Evolutionary conservation across 2,113 vertebrate species (phyloP).

Genomic region (Thryonomys swinderianus): DNA sequence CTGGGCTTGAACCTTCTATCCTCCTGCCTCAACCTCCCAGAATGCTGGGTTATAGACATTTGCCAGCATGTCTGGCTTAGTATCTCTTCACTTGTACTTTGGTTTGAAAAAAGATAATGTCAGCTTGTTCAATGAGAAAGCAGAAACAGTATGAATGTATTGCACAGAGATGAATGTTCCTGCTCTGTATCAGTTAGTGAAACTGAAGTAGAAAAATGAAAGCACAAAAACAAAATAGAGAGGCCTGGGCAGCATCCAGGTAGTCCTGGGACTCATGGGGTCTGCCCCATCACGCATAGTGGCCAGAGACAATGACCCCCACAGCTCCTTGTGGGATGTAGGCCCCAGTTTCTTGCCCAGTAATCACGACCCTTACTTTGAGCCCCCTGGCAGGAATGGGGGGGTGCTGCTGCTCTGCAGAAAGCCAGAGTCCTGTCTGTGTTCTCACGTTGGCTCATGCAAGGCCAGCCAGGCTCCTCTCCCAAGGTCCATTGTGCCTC

Average conservation of each 20-base stretch:
- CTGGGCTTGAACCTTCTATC: not conserved
- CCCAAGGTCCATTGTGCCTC: not conserved
- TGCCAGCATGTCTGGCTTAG: not conserved
- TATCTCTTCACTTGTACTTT: not conserved
- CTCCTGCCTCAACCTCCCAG: not conserved
- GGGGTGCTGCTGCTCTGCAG: no score
- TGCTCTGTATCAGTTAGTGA: not conserved
- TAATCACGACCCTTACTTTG: not conserved
- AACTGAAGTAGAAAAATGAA: not conserved
- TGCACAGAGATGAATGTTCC: not conserved
- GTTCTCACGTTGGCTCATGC: not conserved
- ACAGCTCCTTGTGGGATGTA: fast-evolving
- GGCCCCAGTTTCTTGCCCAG: not conserved
- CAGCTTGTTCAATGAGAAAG: not conserved
- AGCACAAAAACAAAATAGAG: not conserved
- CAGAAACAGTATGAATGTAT: not conserved
- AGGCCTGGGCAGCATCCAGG: not conserved
- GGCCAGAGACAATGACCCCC: not conserved
- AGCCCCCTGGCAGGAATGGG: no score
- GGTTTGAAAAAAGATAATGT: not conserved
- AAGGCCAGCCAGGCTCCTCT: not conserved
- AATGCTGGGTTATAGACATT: not conserved
- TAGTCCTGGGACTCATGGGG: not conserved
- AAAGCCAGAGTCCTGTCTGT: not conserved
- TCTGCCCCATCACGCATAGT: not conserved